phyloP scores from a whole-genome alignment of 2,113 vertebrate species.

The Pholis gunnellus region DNA sequence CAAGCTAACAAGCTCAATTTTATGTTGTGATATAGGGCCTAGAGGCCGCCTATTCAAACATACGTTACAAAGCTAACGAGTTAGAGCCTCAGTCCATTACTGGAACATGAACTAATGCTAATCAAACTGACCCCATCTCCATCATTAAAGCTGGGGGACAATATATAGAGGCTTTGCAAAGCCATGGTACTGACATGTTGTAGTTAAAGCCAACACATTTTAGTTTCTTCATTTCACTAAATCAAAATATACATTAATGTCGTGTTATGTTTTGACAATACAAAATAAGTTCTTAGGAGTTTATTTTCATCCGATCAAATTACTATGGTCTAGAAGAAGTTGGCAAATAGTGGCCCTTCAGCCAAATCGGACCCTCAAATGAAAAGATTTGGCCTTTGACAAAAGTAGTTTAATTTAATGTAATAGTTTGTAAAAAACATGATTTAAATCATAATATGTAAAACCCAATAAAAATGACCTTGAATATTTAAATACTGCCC shows the following conservation, averaged over 20 bases:
- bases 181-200: background rate
- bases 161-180: background rate
- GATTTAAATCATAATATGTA: background rate
- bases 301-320: background rate
- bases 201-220: background rate
- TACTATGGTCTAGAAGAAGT: background rate
- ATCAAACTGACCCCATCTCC: conserved; percentile 37
- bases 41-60: conserved; percentile 61
- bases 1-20: conserved; percentile 72
- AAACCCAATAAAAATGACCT: background rate
- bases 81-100: conserved; percentile 41
- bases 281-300: background rate
- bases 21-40: conserved; percentile 59
- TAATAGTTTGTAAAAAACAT: no score
- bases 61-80: conserved; percentile 66
- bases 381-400: background rate
- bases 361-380: background rate
- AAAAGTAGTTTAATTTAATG: background rate
- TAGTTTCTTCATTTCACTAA: background rate
- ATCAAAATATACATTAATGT: background rate
- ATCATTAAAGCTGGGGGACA: background rate
- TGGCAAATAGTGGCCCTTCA: background rate
- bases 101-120: conserved; percentile 48
- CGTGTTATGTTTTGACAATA: background rate
- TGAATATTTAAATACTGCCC: background rate